Evolutionary conservation across 2,113 vertebrate species (phyloP), one percentile per base, ranked within the genome.

Genomic region (Nesogale talazaci): DNA sequence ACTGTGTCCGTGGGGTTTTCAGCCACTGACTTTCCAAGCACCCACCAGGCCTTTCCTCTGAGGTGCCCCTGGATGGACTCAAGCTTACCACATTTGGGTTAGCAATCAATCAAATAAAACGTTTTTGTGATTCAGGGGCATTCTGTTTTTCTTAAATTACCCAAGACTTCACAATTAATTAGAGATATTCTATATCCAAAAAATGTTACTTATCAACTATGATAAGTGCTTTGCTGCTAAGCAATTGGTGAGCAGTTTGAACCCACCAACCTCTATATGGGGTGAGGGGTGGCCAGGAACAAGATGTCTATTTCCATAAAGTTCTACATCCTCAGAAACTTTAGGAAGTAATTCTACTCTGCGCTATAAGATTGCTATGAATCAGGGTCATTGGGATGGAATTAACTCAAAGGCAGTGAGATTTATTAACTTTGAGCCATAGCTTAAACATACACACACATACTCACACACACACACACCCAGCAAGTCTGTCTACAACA

Each of bases 141-240:
- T 52, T 72, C 69, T 6, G 6, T 83, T 46, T 81, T 83, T 57
- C 81, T 83, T 86, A 81, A 93, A 42, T 12, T n/a, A n/a, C 34
- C 61, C 56, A 38, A 65, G 38, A 15, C 8, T 19, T 91, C 72
- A 80, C 87, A 84, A 6, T 80, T 80, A 82, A 82, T 56, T 88
- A 36, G 22, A 36, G 70, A 63, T 77, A 83, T 77, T 76, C 86
- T 42, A 52, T 67, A 81, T 84, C 42, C 86, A 76, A 86, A 67
- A 56, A 88, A 40, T 81, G 14, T 17, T 31, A 22, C 42, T 83
- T 75, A 56, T 80, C 82, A 57, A 40, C 57, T 59, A 59, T 3
- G 57, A 59, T 59, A 20, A 59, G 57, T 59, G 57, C 12, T 59
- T 15, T 15, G 19, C 57, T 59, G 57, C 57, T 59, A 59, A 59